A percentile compares a stretch with the other conserved stretches of the same genome.
These are phyloP conservation scores for Anguilla obscura DNA, from an alignment of 2,797 vertebrate genomes.

Conservation along the genomic window DNA sequence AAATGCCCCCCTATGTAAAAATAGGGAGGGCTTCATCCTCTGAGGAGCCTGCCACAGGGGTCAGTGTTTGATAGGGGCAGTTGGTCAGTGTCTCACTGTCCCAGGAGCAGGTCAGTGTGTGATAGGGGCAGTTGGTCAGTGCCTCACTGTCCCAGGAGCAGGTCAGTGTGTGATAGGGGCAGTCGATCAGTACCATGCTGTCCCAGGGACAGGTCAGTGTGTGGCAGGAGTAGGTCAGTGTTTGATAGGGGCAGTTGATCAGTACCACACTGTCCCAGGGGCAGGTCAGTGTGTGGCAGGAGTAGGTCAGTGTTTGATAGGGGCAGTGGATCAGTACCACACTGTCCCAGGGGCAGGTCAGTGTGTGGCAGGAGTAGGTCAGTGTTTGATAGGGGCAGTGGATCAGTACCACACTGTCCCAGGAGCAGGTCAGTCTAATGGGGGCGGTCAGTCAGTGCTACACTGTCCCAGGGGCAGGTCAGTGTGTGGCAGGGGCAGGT, in stretches of 20 bases:
- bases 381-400: not conserved
- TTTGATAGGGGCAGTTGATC: too few species aligned
- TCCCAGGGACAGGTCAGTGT: not conserved
- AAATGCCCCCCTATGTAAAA: conserved; percentile 41
- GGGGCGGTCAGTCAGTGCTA: not conserved
- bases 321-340: not conserved
- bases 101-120: not conserved
- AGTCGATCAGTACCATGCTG: not conserved
- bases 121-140: not conserved
- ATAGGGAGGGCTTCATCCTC: conserved; percentile 28
- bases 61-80: not conserved
- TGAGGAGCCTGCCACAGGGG: not conserved
- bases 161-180: not conserved
- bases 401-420: too few species aligned
- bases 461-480: not conserved
- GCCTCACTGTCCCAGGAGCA: not conserved
- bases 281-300: too few species aligned
- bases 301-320: not conserved
- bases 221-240: not conserved
- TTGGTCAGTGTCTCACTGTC: not conserved
- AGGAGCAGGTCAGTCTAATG: not conserved
- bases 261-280: too few species aligned
- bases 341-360: not conserved
- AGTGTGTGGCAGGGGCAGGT: too few species aligned
- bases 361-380: not conserved